phyloP scores from a whole-genome alignment of 2,113 vertebrate genomes.

The Urocynchramus pylzowi region DNA sequence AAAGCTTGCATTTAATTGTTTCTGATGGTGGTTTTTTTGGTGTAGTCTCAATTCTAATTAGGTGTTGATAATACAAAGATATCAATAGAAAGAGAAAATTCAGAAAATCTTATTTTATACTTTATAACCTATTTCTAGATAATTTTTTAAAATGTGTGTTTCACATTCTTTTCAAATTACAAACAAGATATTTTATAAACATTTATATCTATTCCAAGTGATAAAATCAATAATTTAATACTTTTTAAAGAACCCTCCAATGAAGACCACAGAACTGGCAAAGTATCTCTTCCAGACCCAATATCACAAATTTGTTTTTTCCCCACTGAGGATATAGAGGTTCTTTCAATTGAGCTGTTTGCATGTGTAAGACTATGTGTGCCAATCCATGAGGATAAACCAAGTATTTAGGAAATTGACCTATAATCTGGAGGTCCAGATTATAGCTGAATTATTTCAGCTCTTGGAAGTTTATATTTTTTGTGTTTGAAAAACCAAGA shows the following conservation, averaged over 20 bases:
- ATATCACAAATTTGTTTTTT: not conserved
- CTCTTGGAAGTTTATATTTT: not conserved
- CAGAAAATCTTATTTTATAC: not conserved
- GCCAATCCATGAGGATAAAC: not conserved
- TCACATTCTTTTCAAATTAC: not conserved
- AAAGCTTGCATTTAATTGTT: not conserved
- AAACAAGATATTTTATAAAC: not conserved
- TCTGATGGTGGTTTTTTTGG: not conserved
- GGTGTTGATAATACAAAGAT: not conserved
- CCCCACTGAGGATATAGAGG: rapidly evolving
- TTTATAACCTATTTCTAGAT: not conserved
- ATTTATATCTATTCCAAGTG: not conserved
- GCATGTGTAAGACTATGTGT: not conserved
- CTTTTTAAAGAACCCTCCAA: not conserved
- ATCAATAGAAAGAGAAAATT: not conserved
- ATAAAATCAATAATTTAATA: not conserved
- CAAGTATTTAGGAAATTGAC: not conserved
- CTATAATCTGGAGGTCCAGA: not conserved
- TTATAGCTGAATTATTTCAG: not conserved
- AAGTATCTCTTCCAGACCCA: not conserved
- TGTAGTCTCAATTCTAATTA: not conserved
- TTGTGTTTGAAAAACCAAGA: not conserved
- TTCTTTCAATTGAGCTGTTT: not conserved
- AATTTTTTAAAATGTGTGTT: not conserved
- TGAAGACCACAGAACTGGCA: not conserved